phyloP scores from a whole-genome alignment of 2,888 invertebrate species.

The Dorcus parallelipipedus region DNA sequence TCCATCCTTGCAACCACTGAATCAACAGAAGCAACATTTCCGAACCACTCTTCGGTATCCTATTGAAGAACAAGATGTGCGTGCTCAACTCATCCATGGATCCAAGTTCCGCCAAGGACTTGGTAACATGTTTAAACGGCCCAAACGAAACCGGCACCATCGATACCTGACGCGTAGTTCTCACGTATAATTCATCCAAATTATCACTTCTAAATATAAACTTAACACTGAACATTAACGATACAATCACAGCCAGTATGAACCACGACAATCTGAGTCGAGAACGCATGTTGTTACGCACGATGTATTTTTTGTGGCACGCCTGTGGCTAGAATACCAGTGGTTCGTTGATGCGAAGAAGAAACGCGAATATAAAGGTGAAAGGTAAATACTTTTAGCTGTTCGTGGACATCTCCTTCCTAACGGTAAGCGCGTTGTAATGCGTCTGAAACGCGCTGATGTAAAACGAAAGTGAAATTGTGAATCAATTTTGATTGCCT shows the following conservation, averaged over 20 bases:
- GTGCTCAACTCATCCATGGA: slow-evolving; percentile 50
- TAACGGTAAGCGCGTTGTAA: neutral
- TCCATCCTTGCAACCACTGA: slow-evolving; percentile 57
- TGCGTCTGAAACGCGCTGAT: neutral
- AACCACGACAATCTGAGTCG: slow-evolving; percentile 25
- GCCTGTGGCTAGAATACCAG: neutral
- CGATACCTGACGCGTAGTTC: slow-evolving; percentile 7
- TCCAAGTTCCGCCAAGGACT: slow-evolving; percentile 53
- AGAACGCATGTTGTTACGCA: slow-evolving; percentile 18
- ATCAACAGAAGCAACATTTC: slow-evolving; percentile 58
- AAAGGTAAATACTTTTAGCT: slow-evolving; percentile 17
- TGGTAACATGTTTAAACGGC: slow-evolving; percentile 48
- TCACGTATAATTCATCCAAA: slow-evolving; percentile 1
- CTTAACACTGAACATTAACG: slow-evolving; percentile 24
- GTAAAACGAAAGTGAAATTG: slow-evolving; percentile 18
- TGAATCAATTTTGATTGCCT: neutral
- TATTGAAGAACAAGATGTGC: slow-evolving; percentile 58
- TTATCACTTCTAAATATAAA: slow-evolving; percentile 21
- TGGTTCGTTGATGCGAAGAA: slow-evolving; percentile 5
- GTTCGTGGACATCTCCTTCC: slow-evolving; percentile 15
- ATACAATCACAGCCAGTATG: slow-evolving; percentile 24
- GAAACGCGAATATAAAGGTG: slow-evolving; percentile 18
- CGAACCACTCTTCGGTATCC: slow-evolving; percentile 59
- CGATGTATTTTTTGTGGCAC: neutral
- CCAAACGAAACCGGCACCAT: slow-evolving; percentile 7